These are phyloP conservation scores for Entomobrya multifasciata DNA, from an alignment of 2,888 invertebrate genomes.

Conservation along the genomic window DNA sequence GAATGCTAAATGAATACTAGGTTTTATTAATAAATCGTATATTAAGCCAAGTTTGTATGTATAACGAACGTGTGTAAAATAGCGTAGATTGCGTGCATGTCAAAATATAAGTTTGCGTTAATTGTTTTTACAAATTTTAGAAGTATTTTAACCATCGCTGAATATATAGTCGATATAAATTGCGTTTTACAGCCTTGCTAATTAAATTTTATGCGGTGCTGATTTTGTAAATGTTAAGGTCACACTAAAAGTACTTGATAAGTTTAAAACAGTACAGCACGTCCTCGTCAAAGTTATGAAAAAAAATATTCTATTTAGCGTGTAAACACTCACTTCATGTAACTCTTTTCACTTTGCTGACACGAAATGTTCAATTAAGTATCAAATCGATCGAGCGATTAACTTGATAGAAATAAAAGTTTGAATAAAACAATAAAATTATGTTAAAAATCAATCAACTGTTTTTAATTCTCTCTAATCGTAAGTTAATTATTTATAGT, in stretches of 20 bases:
- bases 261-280: not conserved
- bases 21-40: too few relatives aligned
- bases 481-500: constrained; percentile 81
- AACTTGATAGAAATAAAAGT: not conserved
- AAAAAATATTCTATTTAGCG: not conserved
- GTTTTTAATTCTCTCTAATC: not conserved
- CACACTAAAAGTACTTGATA: not conserved
- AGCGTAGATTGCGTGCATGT: too few relatives aligned
- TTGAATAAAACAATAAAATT: constrained; percentile 28
- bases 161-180: not conserved
- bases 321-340: not conserved
- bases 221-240: too few relatives aligned
- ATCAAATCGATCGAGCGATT: not conserved
- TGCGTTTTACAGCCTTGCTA: not conserved
- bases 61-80: too few relatives aligned
- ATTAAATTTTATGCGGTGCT: not conserved
- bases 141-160: not conserved
- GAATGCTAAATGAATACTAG: not conserved
- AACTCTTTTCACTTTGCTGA: constrained; percentile 7
- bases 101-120: too few relatives aligned
- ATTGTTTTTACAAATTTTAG: too few relatives aligned
- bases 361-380: not conserved
- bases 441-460: constrained; percentile 8
- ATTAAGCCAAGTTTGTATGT: too few relatives aligned
- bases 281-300: not conserved